phyloP scores from a whole-genome alignment of 1,140 invertebrate genomes.

The Ectropis grisescens region DNA sequence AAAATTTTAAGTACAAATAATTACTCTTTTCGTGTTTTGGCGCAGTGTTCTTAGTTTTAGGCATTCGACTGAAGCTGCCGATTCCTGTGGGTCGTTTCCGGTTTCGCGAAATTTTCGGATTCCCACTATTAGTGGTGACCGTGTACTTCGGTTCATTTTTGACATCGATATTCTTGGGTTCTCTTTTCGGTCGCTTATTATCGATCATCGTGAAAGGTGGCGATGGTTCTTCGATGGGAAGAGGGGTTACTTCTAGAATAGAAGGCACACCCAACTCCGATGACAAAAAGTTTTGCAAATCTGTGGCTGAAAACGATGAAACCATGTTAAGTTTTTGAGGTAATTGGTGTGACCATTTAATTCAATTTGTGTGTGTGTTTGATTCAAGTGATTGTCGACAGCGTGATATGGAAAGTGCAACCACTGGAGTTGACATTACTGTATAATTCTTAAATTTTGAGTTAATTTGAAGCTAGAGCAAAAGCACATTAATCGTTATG shows the following conservation, averaged over 20 bases:
- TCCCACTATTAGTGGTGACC: slow-evolving; percentile 25
- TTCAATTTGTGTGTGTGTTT: too few relatives aligned
- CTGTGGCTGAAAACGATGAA: slow-evolving; percentile 23
- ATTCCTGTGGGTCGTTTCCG: slow-evolving; percentile 29
- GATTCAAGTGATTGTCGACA: too few relatives aligned
- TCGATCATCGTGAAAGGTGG: slow-evolving; percentile 37
- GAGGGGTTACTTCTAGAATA: slow-evolving; percentile 18
- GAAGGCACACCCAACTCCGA: slow-evolving; percentile 21
- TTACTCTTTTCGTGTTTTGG: slow-evolving; percentile 31
- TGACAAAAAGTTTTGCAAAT: slow-evolving; percentile 21
- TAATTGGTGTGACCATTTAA: too few relatives aligned
- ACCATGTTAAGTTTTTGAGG: too few relatives aligned
- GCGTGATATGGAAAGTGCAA: too few relatives aligned
- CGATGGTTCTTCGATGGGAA: too few relatives aligned
- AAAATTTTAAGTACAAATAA: too few relatives aligned
- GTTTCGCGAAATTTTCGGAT: slow-evolving; percentile 47
- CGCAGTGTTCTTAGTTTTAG: slow-evolving; percentile 20
- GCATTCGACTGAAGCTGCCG: slow-evolving; percentile 35
- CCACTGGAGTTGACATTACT: too few relatives aligned
- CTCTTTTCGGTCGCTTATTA: slow-evolving; percentile 43
- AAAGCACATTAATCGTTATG: too few relatives aligned
- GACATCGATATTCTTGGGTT: slow-evolving; percentile 35
- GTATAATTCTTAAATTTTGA: too few relatives aligned
- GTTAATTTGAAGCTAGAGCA: too few relatives aligned
- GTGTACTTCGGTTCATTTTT: slow-evolving; percentile 35